phyloP scores from a whole-genome alignment of 2,888 invertebrate species.

The Synergus laeviventris region DNA sequence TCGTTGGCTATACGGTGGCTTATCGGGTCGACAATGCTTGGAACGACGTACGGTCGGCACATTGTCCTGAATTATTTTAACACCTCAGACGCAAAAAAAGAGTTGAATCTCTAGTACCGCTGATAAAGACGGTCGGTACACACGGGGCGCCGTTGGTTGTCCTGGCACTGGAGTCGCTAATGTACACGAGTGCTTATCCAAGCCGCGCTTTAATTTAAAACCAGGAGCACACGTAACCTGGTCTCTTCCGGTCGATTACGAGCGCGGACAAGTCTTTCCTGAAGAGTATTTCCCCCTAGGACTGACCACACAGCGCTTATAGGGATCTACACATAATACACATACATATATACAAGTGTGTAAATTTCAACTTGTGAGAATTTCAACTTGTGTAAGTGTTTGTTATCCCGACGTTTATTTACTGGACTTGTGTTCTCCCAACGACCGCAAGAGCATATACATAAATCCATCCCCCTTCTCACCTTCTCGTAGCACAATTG shows the following conservation, averaged over 20 bases:
- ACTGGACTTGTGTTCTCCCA: constrained; percentile 66
- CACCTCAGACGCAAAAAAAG: constrained; percentile 44
- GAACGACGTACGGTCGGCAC: constrained; percentile 48
- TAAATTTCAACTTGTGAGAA: not conserved
- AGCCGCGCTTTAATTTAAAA: constrained; percentile 51
- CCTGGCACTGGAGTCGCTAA: constrained; percentile 45
- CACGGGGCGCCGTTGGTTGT: constrained; percentile 47
- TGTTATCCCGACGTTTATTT: constrained; percentile 69
- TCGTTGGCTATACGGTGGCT: constrained; percentile 40
- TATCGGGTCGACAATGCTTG: constrained; percentile 49
- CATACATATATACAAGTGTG: not conserved
- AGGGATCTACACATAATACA: constrained; percentile 56
- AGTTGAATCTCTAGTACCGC: constrained; percentile 51
- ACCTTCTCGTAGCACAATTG: constrained; percentile 49
- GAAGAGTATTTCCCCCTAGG: constrained; percentile 43
- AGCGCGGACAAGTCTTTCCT: constrained; percentile 62
- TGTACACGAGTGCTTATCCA: constrained; percentile 49
- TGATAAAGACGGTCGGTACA: constrained; percentile 55
- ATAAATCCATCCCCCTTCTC: constrained; percentile 60
- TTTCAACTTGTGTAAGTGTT: constrained; percentile 8
- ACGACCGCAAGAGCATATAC: constrained; percentile 59
- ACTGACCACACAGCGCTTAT: constrained; percentile 42
- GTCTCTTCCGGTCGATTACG: constrained; percentile 69
- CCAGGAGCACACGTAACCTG: constrained; percentile 46
- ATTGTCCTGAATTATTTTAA: constrained; percentile 45